A percentile compares a stretch with the other conserved stretches of the same genome.
phyloP scores from a whole-genome alignment of 2,888 invertebrate genomes.

The Zeuzera pyrina region DNA sequence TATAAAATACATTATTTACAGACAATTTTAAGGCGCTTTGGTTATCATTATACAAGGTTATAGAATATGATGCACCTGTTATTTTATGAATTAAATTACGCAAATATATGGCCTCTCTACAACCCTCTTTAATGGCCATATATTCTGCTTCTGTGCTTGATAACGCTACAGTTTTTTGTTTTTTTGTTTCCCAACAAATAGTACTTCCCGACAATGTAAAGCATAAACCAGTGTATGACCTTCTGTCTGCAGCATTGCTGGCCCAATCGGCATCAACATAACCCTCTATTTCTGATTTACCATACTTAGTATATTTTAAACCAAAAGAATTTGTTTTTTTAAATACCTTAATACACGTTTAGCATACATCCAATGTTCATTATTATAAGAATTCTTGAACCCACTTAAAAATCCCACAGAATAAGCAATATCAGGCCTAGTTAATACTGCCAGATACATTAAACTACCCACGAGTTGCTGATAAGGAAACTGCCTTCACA shows the following conservation, averaged over 20 bases:
- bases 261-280: conserved; percentile 19
- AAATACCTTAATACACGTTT: conserved; percentile 13
- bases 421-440: conserved; percentile 17
- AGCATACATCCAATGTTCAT: conserved; percentile 11
- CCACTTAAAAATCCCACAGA: conserved; percentile 16
- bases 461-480: conserved; percentile 16
- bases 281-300: background rate
- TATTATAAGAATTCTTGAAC: conserved; percentile 16
- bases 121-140: conserved; percentile 19
- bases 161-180: conserved; percentile 26
- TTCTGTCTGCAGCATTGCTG: conserved; percentile 8
- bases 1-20: conserved; percentile 6
- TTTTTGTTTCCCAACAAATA: conserved; percentile 24
- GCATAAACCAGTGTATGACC: conserved; percentile 30
- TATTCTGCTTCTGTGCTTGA: too few species aligned
- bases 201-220: conserved; percentile 20
- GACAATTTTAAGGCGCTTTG: conserved; percentile 6
- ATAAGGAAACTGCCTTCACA: conserved; percentile 10
- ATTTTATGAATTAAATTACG: conserved; percentile 3
- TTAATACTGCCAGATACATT: conserved; percentile 8
- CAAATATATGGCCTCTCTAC: conserved; percentile 14
- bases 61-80: conserved; percentile 6
- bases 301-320: conserved; percentile 8
- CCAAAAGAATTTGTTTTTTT: conserved; percentile 14
- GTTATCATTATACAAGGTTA: conserved; percentile 4